Conservation (phyloP, 2,113 vertebrate genomes). For the Taurulus bubalis region DNA sequence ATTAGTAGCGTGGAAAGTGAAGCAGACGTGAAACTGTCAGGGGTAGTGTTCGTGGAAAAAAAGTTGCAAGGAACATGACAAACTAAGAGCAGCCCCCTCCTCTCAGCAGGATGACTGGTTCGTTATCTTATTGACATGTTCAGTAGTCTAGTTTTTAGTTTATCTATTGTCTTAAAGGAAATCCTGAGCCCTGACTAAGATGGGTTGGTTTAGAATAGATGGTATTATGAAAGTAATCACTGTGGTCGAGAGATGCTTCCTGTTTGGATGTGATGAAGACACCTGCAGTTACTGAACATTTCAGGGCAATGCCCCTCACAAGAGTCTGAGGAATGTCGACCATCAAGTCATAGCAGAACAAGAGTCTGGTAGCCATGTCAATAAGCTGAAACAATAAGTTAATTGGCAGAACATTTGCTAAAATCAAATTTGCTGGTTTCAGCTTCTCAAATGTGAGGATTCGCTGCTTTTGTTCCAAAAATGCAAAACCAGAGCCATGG, state of each 20-base stretch:
- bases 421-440: background rate
- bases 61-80: background rate
- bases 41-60: accelerated
- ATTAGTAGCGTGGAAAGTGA: background rate
- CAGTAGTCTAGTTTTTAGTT: background rate
- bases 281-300: background rate
- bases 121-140: background rate
- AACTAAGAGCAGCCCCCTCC: background rate
- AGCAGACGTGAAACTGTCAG: background rate
- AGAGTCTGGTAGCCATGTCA: no score
- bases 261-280: background rate
- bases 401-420: background rate
- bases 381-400: background rate
- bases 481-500: background rate
- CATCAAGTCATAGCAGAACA: background rate
- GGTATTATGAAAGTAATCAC: background rate
- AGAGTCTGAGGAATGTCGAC: background rate
- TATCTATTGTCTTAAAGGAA: background rate
- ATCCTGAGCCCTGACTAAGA: background rate
- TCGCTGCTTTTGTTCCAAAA: background rate
- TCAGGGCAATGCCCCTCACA: background rate
- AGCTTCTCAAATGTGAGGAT: background rate
- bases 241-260: background rate
- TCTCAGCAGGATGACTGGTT: background rate
- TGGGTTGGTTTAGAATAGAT: background rate